These are phyloP conservation scores for Mastigias papua DNA, from an alignment of 30 jellyfish, hydroid and myxozoan genomes.

Conservation along the genomic window DNA sequence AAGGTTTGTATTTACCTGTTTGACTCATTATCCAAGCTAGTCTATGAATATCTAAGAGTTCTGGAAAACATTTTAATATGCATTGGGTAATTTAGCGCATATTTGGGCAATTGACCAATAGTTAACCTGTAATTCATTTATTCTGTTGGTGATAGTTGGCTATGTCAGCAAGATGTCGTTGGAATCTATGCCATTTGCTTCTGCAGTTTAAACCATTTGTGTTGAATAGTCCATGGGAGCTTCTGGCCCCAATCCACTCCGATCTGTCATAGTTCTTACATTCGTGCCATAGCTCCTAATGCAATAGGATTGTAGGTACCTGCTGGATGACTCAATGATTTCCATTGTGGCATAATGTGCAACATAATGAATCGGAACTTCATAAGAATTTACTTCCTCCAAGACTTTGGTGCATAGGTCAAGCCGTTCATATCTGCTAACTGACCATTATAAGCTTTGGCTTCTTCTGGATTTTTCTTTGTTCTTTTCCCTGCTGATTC, in stretches of 20 bases:
- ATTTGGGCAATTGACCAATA: no score
- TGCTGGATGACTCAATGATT: constrained; percentile 3
- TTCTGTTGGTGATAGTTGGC: no score
- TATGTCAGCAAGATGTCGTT: neutral
- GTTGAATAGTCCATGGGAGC: neutral
- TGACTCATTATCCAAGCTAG: constrained; percentile 23
- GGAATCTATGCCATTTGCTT: neutral
- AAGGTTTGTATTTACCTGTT: constrained; percentile 34
- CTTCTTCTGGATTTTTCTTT: constrained; percentile 33
- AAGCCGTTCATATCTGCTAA: constrained; percentile 53
- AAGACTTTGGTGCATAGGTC: constrained; percentile 41
- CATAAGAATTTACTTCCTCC: constrained; percentile 45
- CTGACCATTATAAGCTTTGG: constrained; percentile 66
- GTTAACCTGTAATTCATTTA: no score
- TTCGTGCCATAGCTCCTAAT: constrained; percentile 51
- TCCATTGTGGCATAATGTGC: constrained; percentile 66
- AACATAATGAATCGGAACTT: constrained; percentile 72
- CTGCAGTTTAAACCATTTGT: neutral
- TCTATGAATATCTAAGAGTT: neutral
- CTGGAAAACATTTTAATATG: neutral
- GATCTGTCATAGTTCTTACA: constrained; percentile 49
- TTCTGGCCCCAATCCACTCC: constrained; percentile 11
- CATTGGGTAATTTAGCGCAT: no score
- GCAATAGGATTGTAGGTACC: no score
- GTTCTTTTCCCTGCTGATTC: constrained; percentile 51